These are phyloP conservation scores for Pyrochroa serraticornis DNA, from an alignment of 2,888 invertebrate species.

Conservation along the genomic window DNA sequence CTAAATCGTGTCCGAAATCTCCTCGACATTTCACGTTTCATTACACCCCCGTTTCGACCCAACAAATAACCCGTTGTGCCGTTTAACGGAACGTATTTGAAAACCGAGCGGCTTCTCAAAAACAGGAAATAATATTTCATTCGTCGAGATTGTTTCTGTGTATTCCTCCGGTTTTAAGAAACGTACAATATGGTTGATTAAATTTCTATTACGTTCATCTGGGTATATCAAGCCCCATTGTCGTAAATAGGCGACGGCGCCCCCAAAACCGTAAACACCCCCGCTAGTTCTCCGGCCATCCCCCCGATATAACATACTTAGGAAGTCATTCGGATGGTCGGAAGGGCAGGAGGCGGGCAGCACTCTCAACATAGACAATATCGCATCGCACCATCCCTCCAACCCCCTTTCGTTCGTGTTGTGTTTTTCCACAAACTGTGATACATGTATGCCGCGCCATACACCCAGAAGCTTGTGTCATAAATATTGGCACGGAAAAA, in stretches of 20 bases:
- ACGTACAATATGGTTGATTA: slow-evolving; percentile 43
- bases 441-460: slow-evolving; percentile 38
- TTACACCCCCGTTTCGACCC: no score
- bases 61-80: no score
- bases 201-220: slow-evolving; percentile 46
- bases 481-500: slow-evolving; percentile 37
- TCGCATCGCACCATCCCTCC: slow-evolving; percentile 29
- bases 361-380: slow-evolving; percentile 36
- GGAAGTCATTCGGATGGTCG: slow-evolving; percentile 38
- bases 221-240: slow-evolving; percentile 36
- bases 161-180: slow-evolving; percentile 27
- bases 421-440: slow-evolving; percentile 39
- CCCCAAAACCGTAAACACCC: background rate
- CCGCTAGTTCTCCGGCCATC: background rate
- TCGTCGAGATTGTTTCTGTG: slow-evolving; percentile 1
- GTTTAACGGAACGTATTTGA: no score
- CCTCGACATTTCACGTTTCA: no score
- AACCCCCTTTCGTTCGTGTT: slow-evolving; percentile 41
- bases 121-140: no score
- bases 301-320: slow-evolving; percentile 41
- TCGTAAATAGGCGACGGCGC: slow-evolving; percentile 41
- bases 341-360: slow-evolving; percentile 24
- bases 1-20: no score
- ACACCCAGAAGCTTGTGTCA: slow-evolving; percentile 39
- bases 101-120: no score